phyloP scores from a whole-genome alignment of 1,140 invertebrate genomes.

The Arion vulgaris region DNA sequence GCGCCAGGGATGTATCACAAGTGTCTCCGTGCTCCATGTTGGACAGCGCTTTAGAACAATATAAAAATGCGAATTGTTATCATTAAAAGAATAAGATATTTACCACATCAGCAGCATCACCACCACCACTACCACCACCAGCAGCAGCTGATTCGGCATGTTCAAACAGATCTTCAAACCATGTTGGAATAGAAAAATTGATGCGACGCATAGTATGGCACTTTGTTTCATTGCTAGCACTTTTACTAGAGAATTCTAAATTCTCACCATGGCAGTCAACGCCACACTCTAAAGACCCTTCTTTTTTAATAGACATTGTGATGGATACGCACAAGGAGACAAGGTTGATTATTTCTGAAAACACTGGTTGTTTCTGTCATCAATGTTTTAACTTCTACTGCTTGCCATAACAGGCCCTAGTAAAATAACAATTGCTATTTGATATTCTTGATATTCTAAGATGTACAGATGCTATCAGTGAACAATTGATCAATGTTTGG shows the following conservation, averaged over 20 bases:
- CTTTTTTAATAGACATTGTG: background rate
- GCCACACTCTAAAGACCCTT: background rate
- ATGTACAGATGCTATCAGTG: no score
- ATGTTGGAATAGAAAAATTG: slow-evolving; percentile 16
- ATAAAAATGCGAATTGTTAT: no score
- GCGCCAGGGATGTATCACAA: no score
- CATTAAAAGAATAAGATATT: background rate
- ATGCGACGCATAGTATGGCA: background rate
- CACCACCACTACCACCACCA: no score
- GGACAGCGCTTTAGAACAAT: no score
- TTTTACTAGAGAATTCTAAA: background rate
- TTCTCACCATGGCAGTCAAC: background rate
- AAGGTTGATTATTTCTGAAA: background rate
- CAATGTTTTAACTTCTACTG: no score
- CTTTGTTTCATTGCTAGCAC: background rate
- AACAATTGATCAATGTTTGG: no score
- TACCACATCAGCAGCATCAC: background rate
- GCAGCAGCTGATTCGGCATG: background rate
- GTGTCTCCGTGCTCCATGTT: no score
- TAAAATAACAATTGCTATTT: no score
- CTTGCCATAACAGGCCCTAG: no score
- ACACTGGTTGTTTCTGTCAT: no score
- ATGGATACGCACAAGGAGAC: background rate
- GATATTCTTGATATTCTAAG: no score
- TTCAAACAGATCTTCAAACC: slow-evolving; percentile 34